Base-by-base conservation (phyloP, 2,888 invertebrate genomes). In the Melanophora roralis region DNA sequence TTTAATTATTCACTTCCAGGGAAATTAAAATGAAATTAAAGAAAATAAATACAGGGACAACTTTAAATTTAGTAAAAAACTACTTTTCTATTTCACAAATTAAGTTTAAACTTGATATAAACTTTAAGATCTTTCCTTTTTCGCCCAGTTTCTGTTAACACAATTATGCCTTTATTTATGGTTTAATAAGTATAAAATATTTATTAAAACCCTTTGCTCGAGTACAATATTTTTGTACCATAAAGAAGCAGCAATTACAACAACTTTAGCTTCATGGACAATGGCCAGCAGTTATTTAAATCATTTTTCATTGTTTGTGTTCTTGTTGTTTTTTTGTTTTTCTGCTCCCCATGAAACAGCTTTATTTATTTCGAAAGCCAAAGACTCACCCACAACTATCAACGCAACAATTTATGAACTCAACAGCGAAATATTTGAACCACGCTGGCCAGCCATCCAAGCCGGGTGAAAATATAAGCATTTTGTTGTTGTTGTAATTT, bases 391-490 rank as follows among this genome's bases (percentile, higher is more conserved):
- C 74, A 74, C 74, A 74, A 51, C 76, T 65, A 77, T 77, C 69
- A 71, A 34, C 76, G 64, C 62, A 55, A 71, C 55, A 64, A 77
- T 77, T 77, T 77, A 77, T 77, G 21, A 21, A 71, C 55, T 71
- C 57, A 77, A 55, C 69, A 34, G 36, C 43, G 11, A 67, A 74
- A 74, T 40, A 34, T 21, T 43, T 21, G 34, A 51, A 36, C 43
- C 51, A 51, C 36, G 51, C 57, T 74, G 73, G 57, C 65, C 47
- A 43, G 55, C 55, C 76, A 69, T 19, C 32, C 40, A n/a, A 21
- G 23, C 60, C 32, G 12, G 21, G 32, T 27, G n/a, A 14, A 51
- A 43, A 67, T 45, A 47, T 32, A 64, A 16, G 36, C 19, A 45
- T 14, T 43, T 43, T 55, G 19, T 19, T 55, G n/a, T 9, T 32